These are phyloP conservation scores for Salvelinus namaycush DNA, from an alignment of 2,113 vertebrate genomes.

Conservation along the genomic window DNA sequence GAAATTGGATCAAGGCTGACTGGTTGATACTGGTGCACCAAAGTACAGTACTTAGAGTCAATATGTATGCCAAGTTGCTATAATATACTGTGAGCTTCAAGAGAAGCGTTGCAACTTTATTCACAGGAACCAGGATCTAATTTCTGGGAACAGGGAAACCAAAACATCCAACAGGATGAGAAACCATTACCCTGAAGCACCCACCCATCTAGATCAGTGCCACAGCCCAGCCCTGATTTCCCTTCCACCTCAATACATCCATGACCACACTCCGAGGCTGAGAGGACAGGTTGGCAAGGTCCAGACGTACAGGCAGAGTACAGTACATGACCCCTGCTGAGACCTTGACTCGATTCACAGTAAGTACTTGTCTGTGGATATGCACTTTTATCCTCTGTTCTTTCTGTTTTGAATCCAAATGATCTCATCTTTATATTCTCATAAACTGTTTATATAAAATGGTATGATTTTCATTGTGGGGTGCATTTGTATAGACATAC, in stretches of 20 bases:
- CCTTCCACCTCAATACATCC: neutral
- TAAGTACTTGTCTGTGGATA: constrained; percentile 5
- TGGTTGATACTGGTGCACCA: too few relatives aligned
- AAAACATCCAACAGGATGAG: neutral
- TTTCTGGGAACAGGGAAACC: neutral
- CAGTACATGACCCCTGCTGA: neutral
- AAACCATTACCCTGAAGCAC: neutral
- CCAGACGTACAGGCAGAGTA: neutral
- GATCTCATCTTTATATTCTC: neutral
- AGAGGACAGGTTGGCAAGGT: too few relatives aligned
- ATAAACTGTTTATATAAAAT: neutral
- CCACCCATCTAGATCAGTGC: neutral
- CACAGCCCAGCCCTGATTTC: neutral
- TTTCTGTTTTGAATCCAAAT: neutral
- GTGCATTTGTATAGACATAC: neutral
- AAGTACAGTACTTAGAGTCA: too few relatives aligned
- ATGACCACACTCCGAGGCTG: neutral
- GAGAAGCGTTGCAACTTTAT: too few relatives aligned
- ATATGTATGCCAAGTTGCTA: too few relatives aligned
- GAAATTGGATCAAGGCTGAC: too few relatives aligned
- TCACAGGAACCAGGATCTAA: too few relatives aligned
- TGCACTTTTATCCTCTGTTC: neutral
- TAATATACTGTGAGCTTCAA: too few relatives aligned
- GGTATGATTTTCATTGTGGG: neutral
- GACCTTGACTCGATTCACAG: neutral